Evolutionary conservation across 2,888 invertebrate species (phyloP).

Genomic region (Conus canariensis): DNA sequence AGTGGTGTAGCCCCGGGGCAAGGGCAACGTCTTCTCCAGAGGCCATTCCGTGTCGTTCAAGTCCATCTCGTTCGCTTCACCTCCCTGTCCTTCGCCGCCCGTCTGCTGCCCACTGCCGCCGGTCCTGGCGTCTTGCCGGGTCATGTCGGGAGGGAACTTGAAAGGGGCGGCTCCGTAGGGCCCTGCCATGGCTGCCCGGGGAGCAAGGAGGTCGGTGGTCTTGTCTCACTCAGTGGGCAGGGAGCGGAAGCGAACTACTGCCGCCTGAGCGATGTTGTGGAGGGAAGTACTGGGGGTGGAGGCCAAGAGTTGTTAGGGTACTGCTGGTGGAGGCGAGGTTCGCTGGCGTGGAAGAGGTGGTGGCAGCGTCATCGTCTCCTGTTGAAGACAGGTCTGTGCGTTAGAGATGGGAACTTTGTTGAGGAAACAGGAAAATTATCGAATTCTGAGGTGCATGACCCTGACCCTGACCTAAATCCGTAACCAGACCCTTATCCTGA

Average conservation of each 20-base stretch:
- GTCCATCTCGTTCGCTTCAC: not conserved
- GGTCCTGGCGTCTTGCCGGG: not conserved
- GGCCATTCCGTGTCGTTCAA: slow-evolving; percentile 32
- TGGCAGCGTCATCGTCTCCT: not conserved
- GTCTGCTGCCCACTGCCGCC: not conserved
- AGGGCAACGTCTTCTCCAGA: slow-evolving; percentile 20
- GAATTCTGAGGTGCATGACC: too few species aligned
- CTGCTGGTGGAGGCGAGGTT: not conserved
- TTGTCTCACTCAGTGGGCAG: not conserved
- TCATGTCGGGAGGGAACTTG: not conserved
- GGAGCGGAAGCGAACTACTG: not conserved
- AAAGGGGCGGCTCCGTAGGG: slow-evolving; percentile 16
- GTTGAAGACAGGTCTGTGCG: not conserved
- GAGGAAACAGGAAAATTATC: too few species aligned
- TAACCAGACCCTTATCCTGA: too few species aligned
- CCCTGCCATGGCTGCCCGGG: slow-evolving; percentile 7
- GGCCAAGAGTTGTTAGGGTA: not conserved
- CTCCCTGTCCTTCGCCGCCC: not conserved
- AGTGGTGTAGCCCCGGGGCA: slow-evolving; percentile 2
- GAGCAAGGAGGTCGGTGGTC: not conserved
- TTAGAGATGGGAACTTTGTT: too few species aligned
- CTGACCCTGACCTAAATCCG: too few species aligned
- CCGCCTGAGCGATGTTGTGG: too few species aligned
- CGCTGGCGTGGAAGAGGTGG: not conserved
- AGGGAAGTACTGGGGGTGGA: too few species aligned